Evolutionary conservation across 1,140 invertebrate species (phyloP).

Genomic region (Meloidogyne chitwoodi): DNA sequence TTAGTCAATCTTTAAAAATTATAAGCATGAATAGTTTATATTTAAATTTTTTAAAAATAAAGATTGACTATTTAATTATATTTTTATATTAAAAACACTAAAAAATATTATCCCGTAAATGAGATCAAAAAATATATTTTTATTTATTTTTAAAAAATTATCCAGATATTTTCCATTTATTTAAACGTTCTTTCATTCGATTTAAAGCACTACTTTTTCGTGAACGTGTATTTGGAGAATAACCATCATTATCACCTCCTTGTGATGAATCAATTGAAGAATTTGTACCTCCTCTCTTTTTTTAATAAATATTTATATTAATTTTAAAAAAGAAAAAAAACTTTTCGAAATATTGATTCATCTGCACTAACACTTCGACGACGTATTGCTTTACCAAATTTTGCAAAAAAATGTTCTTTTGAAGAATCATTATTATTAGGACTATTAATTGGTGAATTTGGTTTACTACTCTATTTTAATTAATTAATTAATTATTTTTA

Average conservation of each 20-base stretch:
- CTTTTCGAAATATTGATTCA: background rate
- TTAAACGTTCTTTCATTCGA: slow-evolving; percentile 7
- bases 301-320: background rate
- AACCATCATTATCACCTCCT: background rate
- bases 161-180: slow-evolving; percentile 14
- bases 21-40: no score
- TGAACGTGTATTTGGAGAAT: background rate
- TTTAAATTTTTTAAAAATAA: no score
- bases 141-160: background rate
- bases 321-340: background rate
- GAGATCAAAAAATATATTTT: background rate
- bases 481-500: background rate
- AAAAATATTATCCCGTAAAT: background rate
- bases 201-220: background rate
- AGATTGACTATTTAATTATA: no score
- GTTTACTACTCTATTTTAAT: background rate
- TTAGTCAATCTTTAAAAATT: no score
- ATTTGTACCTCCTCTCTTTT: background rate
- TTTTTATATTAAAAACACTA: no score
- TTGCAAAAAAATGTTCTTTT: background rate
- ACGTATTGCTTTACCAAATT: slow-evolving; percentile 1
- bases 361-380: slow-evolving; percentile 9
- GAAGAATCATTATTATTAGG: background rate
- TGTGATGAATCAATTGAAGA: slow-evolving; percentile 1
- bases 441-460: background rate